Base-by-base conservation (phyloP, 2,113 vertebrate species). In the Triplophysa siluroides region DNA sequence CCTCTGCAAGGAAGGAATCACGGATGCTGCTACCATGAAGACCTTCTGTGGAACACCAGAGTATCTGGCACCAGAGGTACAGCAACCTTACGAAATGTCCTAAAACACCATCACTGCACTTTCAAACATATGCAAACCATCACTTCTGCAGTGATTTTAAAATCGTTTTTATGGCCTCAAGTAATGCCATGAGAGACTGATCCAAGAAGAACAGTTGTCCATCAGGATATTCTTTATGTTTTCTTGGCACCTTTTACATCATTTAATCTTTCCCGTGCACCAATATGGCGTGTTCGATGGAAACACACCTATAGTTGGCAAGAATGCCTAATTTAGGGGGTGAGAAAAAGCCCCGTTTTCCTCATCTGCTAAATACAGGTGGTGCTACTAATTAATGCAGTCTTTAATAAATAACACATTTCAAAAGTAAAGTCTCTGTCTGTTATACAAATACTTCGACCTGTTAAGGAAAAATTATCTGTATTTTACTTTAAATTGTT, bases 21-120 rank as follows among this genome's bases (percentile, higher is more conserved):
- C 97, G 81, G 97, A 99, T n/a, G 95, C 96, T 88, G 97, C 97
- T 84, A 98, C 97, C 76, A 99, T 99, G 97, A 99, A 99, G 91
- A 99, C 97, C 9, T 99, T 99, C 92, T 99, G 97, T 90, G 97
- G 97, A 29, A 99, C 97, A 52, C 97, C 97, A 41, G 97, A 98
- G 82, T 99, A 98, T 84, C 93, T 99, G 81, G 97, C 97, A 19
- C 97, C 97, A 0, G 97, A 99, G 97, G 97, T 99, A 94, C 18
- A 61, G 58, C 14, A 24, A 77, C 41, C 68, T 29, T 66, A 61
- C 78, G 56, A 29, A 54, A 47, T 75, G 7, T 14, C 41, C 41
- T 43, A 26, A 10, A 47, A 21, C 24, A 29, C 38, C 47, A 16
- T 45, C 54, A 73, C 24, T 74, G 43, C 26, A 26, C 41, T 8